Conservation (phyloP, 2,888 invertebrate species). For the Pheosia tremula region DNA sequence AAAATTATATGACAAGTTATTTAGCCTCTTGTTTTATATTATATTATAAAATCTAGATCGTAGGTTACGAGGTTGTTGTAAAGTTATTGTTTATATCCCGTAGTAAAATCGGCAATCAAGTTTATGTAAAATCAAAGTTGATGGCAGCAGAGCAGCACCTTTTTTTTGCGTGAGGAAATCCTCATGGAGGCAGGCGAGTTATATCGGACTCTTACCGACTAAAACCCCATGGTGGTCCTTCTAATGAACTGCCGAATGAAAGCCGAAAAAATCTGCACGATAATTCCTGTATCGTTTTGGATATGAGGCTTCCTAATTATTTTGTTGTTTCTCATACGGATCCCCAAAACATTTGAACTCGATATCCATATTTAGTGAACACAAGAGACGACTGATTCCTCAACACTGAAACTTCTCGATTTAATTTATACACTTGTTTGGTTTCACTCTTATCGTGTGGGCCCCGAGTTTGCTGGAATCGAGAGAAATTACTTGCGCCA, state of each 20-base stretch:
- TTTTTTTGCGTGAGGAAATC: too few relatives aligned
- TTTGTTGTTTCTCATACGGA: conserved; percentile 5
- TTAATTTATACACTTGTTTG: conserved; percentile 80
- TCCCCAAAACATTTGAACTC: conserved; percentile 46
- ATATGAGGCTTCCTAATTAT: too few relatives aligned
- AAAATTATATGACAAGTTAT: conserved; percentile 1
- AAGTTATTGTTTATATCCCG: neutral
- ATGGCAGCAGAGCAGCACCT: neutral
- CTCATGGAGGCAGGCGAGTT: too few relatives aligned
- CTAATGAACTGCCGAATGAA: too few relatives aligned
- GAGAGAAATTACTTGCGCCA: conserved; percentile 43
- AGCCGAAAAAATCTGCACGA: too few relatives aligned
- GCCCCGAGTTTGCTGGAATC: conserved; percentile 38
- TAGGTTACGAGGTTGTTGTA: conserved; percentile 1
- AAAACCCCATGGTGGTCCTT: too few relatives aligned
- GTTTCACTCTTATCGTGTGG: conserved; percentile 65
- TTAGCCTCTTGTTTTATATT: neutral
- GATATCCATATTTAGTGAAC: conserved; percentile 61
- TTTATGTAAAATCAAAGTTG: neutral
- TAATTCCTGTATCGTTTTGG: too few relatives aligned
- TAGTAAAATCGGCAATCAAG: neutral
- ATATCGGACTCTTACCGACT: too few relatives aligned
- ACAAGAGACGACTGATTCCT: conserved; percentile 74
- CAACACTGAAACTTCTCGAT: conserved; percentile 72
- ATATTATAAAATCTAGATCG: neutral